Conservation (phyloP, 2,888 invertebrate genomes). For the Ormyrus rosae region DNA sequence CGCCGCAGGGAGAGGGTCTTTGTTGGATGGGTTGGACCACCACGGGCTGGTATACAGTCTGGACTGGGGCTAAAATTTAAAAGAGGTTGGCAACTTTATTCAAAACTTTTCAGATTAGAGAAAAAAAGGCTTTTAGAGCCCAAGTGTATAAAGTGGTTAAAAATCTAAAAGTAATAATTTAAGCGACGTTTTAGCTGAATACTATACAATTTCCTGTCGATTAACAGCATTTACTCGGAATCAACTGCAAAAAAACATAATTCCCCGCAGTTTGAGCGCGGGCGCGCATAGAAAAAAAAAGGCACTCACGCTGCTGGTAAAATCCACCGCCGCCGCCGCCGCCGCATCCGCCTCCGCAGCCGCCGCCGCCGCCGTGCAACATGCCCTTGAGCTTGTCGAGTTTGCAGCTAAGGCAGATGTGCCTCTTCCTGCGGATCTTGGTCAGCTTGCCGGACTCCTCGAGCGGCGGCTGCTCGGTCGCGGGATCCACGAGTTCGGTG, state of each 20-base stretch:
- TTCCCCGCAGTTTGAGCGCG: no score
- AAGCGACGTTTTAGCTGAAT: no score
- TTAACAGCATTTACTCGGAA: no score
- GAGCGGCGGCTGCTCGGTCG: constrained; percentile 32
- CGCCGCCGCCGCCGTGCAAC: constrained; percentile 38
- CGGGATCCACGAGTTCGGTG: constrained; percentile 13
- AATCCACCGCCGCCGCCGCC: constrained; percentile 55
- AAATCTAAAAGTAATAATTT: no score
- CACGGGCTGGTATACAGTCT: constrained; percentile 28
- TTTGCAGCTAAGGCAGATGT: constrained; percentile 65
- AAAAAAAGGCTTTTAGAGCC: no score
- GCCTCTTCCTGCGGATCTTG: constrained; percentile 67
- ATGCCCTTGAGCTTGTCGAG: constrained; percentile 25
- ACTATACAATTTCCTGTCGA: no score
- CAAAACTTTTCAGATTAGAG: no score
- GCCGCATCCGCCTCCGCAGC: constrained; percentile 54
- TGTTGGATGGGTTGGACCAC: constrained; percentile 26
- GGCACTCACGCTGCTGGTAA: constrained; percentile 31
- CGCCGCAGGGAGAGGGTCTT: constrained; percentile 48
- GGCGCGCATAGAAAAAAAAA: no score
- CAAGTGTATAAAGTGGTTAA: no score
- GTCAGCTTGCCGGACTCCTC: constrained; percentile 54
- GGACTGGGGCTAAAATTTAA: neutral
- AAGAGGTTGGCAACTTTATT: no score
- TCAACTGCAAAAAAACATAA: no score